phyloP scores from a whole-genome alignment of 1,140 invertebrate genomes.

The Macrosteles quadrilineatus region DNA sequence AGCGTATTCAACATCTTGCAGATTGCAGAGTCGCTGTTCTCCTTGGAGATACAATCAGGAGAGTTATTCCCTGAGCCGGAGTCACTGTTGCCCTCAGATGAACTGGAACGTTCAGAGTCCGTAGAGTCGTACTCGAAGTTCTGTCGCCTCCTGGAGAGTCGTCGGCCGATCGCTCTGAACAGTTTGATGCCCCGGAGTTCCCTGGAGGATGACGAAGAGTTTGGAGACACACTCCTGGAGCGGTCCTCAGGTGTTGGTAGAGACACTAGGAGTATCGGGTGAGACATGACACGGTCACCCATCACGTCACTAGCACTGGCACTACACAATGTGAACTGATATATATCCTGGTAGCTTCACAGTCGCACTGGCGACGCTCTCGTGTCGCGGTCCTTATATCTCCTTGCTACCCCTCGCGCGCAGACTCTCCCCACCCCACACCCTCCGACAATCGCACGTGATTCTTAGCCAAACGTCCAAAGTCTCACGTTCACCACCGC shows the following conservation, averaged over 20 bases:
- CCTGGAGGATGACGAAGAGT: constrained; percentile 4
- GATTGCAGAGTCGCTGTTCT: neutral
- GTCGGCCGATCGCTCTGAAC: constrained; percentile 35
- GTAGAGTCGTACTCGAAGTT: constrained; percentile 35
- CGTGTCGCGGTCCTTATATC: too few relatives aligned
- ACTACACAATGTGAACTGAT: too few relatives aligned
- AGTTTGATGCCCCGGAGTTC: constrained; percentile 36
- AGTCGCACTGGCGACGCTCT: too few relatives aligned
- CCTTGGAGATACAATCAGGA: constrained; percentile 21
- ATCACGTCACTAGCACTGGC: too few relatives aligned
- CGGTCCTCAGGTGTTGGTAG: neutral
- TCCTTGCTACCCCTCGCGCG: too few relatives aligned
- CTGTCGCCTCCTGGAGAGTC: constrained; percentile 19
- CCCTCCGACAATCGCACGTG: too few relatives aligned
- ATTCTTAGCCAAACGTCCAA: too few relatives aligned
- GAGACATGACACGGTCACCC: neutral
- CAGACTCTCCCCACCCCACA: too few relatives aligned
- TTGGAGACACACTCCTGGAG: constrained; percentile 4
- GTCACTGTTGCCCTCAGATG: constrained; percentile 28
- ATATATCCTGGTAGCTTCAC: too few relatives aligned
- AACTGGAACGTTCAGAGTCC: constrained; percentile 36
- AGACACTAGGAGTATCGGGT: constrained; percentile 22
- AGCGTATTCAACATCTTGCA: constrained; percentile 26
- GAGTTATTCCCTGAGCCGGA: constrained; percentile 28
- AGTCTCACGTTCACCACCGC: too few relatives aligned